Evolutionary conservation across 2,797 vertebrate genomes (phyloP).

Genomic region (Hirundo rustica): DNA sequence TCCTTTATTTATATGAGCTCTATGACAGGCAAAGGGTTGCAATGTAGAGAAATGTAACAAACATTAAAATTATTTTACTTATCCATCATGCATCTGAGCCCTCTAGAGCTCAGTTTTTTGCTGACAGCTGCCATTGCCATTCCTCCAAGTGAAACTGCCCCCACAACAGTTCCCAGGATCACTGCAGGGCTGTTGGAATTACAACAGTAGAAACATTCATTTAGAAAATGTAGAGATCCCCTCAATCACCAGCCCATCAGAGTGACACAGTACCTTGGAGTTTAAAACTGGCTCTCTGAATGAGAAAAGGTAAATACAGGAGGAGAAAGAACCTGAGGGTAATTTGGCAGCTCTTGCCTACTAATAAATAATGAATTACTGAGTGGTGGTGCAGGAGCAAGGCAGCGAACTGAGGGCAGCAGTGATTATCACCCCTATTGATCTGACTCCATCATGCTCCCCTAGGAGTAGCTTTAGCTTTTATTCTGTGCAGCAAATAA

Average conservation of each 20-base stretch:
- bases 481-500: not conserved
- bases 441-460: fast-evolving
- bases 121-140: not conserved
- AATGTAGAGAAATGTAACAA: not conserved
- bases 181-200: not conserved
- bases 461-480: not conserved
- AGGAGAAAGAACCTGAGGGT: not conserved
- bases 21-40: not conserved
- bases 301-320: not conserved
- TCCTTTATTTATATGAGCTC: not conserved
- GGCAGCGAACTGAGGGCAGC: not conserved
- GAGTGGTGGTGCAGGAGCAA: not conserved
- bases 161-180: not conserved
- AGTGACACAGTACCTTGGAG: too few species aligned
- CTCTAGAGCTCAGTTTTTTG: not conserved
- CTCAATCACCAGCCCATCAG: not conserved
- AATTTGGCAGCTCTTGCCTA: not conserved
- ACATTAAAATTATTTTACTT: not conserved
- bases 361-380: not conserved
- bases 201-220: not conserved
- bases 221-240: not conserved
- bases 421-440: too few species aligned
- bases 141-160: not conserved
- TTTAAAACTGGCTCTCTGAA: not conserved
- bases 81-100: not conserved